phyloP scores from a whole-genome alignment of 2,888 invertebrate genomes.

The Stenoptilia bipunctidactyla region DNA sequence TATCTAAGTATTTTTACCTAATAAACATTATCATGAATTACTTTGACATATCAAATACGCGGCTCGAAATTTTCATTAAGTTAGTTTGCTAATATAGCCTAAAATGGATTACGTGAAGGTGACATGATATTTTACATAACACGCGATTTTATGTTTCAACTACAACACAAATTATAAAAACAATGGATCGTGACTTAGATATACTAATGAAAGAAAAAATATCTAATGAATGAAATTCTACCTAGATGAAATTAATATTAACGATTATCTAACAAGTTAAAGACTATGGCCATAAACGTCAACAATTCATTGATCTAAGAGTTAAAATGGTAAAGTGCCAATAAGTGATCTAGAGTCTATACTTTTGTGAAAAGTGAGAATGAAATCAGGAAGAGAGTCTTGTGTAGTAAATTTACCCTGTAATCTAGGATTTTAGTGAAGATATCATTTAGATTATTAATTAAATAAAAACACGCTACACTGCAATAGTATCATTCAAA shows the following conservation, averaged over 20 bases:
- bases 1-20: slow-evolving; percentile 63
- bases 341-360: slow-evolving; percentile 56
- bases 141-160: slow-evolving; percentile 28
- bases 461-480: slow-evolving; percentile 25
- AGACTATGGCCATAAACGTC: slow-evolving; percentile 53
- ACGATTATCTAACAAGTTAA: slow-evolving; percentile 42
- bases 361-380: slow-evolving; percentile 59
- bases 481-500: slow-evolving; percentile 22
- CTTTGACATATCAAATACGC: slow-evolving; percentile 71
- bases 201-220: slow-evolving; percentile 25
- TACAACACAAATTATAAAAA: slow-evolving; percentile 24
- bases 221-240: slow-evolving; percentile 25
- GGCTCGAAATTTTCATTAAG: slow-evolving; percentile 63
- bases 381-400: slow-evolving; percentile 51
- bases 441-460: slow-evolving; percentile 41
- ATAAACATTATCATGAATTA: slow-evolving; percentile 65
- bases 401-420: slow-evolving; percentile 68
- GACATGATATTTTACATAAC: slow-evolving; percentile 27
- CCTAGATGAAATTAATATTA: slow-evolving; percentile 46
- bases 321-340: slow-evolving; percentile 52
- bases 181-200: slow-evolving; percentile 27
- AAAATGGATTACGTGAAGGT: slow-evolving; percentile 55
- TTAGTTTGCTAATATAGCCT: slow-evolving; percentile 59
- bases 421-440: slow-evolving; percentile 66
- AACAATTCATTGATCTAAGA: slow-evolving; percentile 56